These are phyloP conservation scores for honey bee (Apis mellifera) DNA, from an alignment of 1,140 invertebrate species.

Conservation along the genomic window Amel_HAv3.1 CM009944.2:7303501-7304000, in stretches of 20 bases:
- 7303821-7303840: too few relatives aligned
- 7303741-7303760: constrained; percentile 1
- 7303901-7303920: too few relatives aligned
- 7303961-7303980: too few relatives aligned
- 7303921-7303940: too few relatives aligned
- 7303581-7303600: constrained; percentile 79
- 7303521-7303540: constrained; percentile 73
- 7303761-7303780: too few relatives aligned
- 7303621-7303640: constrained; percentile 78
- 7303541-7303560: constrained; percentile 64
- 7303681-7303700: constrained; percentile 64
- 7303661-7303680: constrained; percentile 62
- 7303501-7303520: constrained; percentile 58
- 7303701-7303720: constrained; percentile 27
- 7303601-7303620: constrained; percentile 79
- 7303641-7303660: constrained; percentile 72
- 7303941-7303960: too few relatives aligned
- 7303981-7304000: too few relatives aligned
- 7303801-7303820: too few relatives aligned
- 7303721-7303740: constrained; percentile 25
- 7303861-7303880: too few relatives aligned
- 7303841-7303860: too few relatives aligned
- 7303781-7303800: too few relatives aligned
- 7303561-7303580: constrained; percentile 77
- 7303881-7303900: too few relatives aligned